Base-by-base conservation (phyloP, 2,888 invertebrate genomes). In the Mythimna lalbum region DNA sequence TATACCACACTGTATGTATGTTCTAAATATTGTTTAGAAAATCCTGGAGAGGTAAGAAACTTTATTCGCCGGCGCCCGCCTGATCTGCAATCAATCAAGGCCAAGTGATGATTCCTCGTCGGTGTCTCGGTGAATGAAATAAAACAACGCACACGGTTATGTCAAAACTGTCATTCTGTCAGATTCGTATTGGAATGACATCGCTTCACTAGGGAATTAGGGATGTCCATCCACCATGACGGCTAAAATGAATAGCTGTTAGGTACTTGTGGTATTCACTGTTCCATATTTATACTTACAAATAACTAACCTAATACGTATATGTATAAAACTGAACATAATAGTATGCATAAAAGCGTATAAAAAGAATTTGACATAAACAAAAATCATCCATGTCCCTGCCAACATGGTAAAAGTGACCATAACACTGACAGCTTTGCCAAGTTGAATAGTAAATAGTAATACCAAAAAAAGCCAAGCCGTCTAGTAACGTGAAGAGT, bases 11-110 rank as follows among this genome's bases (percentile, higher is more conserved):
- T 69, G 52, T 52, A 21, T 65, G 49, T 59, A 52, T 60, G 10
- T 36, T 52, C n/a, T 49, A 63, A 63, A 57, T 50, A n/a, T 56
- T 63, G 5, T 36, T 59, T n/a, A 6, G 23, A 50, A 63, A 23
- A 59, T 17, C 52, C 52, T 56, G 19, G 27, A 23, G 12, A 21
- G 10, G 1, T 61, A 27, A 0, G 4, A 23, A 57, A 43, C 14
- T 52, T 39, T 49, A 56, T 65, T 43, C 12, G 50, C 63, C 78
- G 82, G 82, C 55, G 12, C 31, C 65, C 7, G 49, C 17, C 27
- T 64, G 31, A 55, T 49, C 43, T 52, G 4, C 55, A 43, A 33
- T 23, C 2, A 19, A 76, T 55, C 63, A 31, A 63, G 17, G 23
- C 49, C 27, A 65, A 52, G 4, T 5, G 52, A 31, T 47, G 21